Percentiles rank a stretch among this genome's conserved stretches.
These are phyloP conservation scores for Agrochola circellaris DNA, from an alignment of 2,888 invertebrate genomes.

Conservation along the genomic window DNA sequence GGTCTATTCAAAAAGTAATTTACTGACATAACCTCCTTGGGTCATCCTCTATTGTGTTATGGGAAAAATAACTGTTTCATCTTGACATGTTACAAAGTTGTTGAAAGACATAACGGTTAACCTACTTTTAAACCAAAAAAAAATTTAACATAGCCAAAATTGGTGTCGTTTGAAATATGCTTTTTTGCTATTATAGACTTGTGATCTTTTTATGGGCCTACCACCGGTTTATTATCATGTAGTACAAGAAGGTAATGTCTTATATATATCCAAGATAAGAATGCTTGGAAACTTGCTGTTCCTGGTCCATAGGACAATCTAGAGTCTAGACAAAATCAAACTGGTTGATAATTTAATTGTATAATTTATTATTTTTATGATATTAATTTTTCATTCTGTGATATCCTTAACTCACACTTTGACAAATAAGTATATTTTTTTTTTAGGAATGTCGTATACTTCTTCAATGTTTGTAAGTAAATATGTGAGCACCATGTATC, in stretches of 20 bases:
- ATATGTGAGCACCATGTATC: too few relatives aligned
- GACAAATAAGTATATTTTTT: too few relatives aligned
- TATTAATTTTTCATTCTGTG: too few relatives aligned
- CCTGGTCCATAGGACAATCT: too few relatives aligned
- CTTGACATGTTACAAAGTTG: conserved; percentile 39
- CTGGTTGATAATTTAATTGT: too few relatives aligned
- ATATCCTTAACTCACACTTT: too few relatives aligned
- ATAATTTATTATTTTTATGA: too few relatives aligned
- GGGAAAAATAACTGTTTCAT: conserved; percentile 49
- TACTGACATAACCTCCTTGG: not conserved
- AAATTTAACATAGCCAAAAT: conserved; percentile 14
- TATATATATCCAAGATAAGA: too few relatives aligned
- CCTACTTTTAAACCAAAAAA: conserved; percentile 12
- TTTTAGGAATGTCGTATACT: too few relatives aligned
- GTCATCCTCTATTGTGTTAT: conserved; percentile 38
- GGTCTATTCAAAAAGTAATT: not conserved
- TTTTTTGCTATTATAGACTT: not conserved
- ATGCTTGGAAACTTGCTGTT: too few relatives aligned
- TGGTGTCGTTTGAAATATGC: not conserved
- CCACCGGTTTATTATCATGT: not conserved
- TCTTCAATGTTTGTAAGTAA: too few relatives aligned
- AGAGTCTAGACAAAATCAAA: too few relatives aligned
- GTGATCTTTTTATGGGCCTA: not conserved
- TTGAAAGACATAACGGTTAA: conserved; percentile 46
- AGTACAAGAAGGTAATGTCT: not conserved